Evolutionary conservation across 2,888 invertebrate genomes (phyloP), one percentile per base, ranked within the genome.

Genomic region (Chrysopilus asiliformis): DNA sequence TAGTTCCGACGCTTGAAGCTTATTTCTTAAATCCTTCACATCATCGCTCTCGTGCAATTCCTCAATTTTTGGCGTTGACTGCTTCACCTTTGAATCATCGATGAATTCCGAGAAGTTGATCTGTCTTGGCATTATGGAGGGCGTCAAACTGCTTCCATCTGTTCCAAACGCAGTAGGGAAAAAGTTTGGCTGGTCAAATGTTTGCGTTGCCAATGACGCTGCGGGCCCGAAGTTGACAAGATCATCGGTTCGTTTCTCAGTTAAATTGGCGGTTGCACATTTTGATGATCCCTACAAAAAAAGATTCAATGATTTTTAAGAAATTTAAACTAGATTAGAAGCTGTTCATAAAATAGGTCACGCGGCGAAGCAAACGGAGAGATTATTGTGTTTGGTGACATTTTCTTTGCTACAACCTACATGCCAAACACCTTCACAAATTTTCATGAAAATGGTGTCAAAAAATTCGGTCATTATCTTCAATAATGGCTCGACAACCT

Each of bases 1-100:
- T 49, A 66, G 68, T 49, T 72, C 70, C 13, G 41, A 32, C 6
- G 10, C 25, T 28, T 71, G 70, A 2, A 76, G 50, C 47, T 71
- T 68, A 1, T 53, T 48, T 45, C 70, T 68, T 18, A 76, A 60
- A 45, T 68, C 68, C 30, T 69, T 68, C 3, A 76, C 66, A 49
- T 75, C 72, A 38, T 64, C 38, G 13, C 27, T 16, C 2, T 35
- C 28, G 12, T 13, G 8, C 6, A 37, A 29, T 10, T 46, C 41
- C 25, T 56, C 43, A 9, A 59, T 53, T 46, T 65, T 68, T 22
- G 57, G 55, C 15, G 59, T 57, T 5, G 70, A 51, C 36, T 64
- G 56, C 29, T 60, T 58, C 0, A 54, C n/a, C 38, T 56, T 56
- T 2, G 60, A 60, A 20, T 65, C 62, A 22, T 69, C 56, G 9